Evolutionary conservation across 1,140 invertebrate genomes (phyloP), one percentile per base, ranked within the genome.

Genomic region (Rhopalosiphum padi): DNA sequence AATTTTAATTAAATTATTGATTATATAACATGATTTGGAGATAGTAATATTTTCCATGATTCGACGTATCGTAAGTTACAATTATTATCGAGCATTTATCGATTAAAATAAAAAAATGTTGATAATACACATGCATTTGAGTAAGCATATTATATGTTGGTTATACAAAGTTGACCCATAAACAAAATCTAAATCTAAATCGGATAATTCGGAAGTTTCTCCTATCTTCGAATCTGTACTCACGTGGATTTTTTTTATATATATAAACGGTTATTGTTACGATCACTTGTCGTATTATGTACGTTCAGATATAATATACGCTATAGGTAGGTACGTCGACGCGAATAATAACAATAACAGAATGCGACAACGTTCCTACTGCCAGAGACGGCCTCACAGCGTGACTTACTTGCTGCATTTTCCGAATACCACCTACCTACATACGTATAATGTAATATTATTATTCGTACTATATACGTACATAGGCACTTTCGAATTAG

Each of bases 341-440:
- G 60, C 15, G n/a, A 77, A 77, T 77, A 77, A 77, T 77, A 77
- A 77, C 60, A 77, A 77, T 35, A 77, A 77, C 60, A 77, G 60
- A 77, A n/a, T 77, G 60, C 15, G 60, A 77, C n/a, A n/a, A 35
- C 30, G 60, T 77, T 77, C 60, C 60, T 77, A n/a, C n/a, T n/a
- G 60, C 30, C 15, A n/a, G 11, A n/a, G 60, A 77, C 15, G 60
- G 60, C 60, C 11, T 11, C 60, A 77, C 60, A 77, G 60, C 60
- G 60, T 77, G 60, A 77, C 60, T 77, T 77, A 77, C 60, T n/a
- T 77, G 60, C 7, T 77, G 60, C 30, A 77, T 77, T 77, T 77
- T 77, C 60, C 60, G 30, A n/a, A 77, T 77, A n/a, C 60, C 60
- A n/a, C 60, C 60, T 77, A 77, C 15, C 30, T 77, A 77, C 48